Conservation (phyloP, 1,140 invertebrate genomes). For the Brachionus asplanchnoidis region DNA sequence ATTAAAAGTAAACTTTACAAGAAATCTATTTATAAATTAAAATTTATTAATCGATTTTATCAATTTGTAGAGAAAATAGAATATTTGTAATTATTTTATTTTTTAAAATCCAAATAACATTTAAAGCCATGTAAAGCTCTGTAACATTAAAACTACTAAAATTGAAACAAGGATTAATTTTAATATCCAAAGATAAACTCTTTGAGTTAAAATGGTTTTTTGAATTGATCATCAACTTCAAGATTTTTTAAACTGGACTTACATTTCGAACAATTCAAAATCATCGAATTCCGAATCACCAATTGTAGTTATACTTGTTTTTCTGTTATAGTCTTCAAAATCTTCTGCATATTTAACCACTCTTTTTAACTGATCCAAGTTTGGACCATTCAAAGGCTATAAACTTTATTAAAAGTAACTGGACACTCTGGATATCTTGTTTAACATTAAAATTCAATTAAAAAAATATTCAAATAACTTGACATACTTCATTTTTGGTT, state of each 20-base stretch:
- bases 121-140: no score
- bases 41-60: no score
- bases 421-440: background rate
- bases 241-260: background rate
- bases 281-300: background rate
- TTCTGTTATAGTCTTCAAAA: background rate
- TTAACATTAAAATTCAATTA: background rate
- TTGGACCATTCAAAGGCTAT: background rate
- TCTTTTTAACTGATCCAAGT: slow-evolving; percentile 18
- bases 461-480: background rate
- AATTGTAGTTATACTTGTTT: background rate
- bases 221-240: no score
- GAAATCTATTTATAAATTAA: no score
- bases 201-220: no score
- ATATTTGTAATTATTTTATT: no score
- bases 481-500: background rate
- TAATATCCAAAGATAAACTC: no score
- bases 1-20: no score
- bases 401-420: slow-evolving; percentile 13
- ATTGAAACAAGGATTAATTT: no score
- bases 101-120: no score
- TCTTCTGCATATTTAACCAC: slow-evolving; percentile 29
- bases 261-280: slow-evolving; percentile 24
- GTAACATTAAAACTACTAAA: no score
- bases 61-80: no score